phyloP scores from a whole-genome alignment of 2,797 vertebrate genomes.

The Hybognathus amarus region DNA sequence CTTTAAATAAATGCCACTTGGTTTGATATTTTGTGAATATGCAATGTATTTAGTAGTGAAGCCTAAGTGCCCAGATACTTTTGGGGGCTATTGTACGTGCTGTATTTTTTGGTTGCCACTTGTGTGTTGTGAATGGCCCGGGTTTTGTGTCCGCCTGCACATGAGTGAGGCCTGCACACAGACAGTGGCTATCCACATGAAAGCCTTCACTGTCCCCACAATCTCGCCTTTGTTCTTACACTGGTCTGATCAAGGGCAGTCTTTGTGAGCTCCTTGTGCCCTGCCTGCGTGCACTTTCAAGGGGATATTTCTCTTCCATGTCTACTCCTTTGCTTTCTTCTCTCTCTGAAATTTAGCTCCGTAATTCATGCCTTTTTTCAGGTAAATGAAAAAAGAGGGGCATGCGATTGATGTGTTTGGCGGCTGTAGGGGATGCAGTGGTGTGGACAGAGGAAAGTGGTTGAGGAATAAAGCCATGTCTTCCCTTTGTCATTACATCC shows the following conservation, averaged over 20 bases:
- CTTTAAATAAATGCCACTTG: not conserved
- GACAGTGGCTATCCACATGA: conserved; percentile 56
- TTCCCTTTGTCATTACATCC: conserved; percentile 52
- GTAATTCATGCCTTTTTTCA: conserved; percentile 47
- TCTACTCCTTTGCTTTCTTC: conserved; percentile 57
- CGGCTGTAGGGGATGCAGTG: conserved; percentile 24
- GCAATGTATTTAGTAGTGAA: not conserved
- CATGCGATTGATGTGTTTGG: conserved; percentile 43
- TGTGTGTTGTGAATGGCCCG: conserved; percentile 29
- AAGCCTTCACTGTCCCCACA: conserved; percentile 52
- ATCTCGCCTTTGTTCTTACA: conserved; percentile 59
- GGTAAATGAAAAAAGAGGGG: conserved; percentile 39
- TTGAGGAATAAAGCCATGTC: conserved; percentile 47
- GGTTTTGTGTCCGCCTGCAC: conserved; percentile 41
- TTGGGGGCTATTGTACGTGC: not conserved
- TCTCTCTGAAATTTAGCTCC: conserved; percentile 54
- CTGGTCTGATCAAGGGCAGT: conserved; percentile 60
- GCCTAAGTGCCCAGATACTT: not conserved
- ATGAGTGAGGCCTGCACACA: conserved; percentile 45
- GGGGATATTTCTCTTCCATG: conserved; percentile 40
- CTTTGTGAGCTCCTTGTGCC: conserved; percentile 50
- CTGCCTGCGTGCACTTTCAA: conserved; percentile 49
- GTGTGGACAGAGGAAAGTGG: conserved; percentile 35
- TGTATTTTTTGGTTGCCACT: conserved; percentile 6
- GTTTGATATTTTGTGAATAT: not conserved